phyloP scores from a whole-genome alignment of 1,140 invertebrate species.

The Lanistes nyassanus region DNA sequence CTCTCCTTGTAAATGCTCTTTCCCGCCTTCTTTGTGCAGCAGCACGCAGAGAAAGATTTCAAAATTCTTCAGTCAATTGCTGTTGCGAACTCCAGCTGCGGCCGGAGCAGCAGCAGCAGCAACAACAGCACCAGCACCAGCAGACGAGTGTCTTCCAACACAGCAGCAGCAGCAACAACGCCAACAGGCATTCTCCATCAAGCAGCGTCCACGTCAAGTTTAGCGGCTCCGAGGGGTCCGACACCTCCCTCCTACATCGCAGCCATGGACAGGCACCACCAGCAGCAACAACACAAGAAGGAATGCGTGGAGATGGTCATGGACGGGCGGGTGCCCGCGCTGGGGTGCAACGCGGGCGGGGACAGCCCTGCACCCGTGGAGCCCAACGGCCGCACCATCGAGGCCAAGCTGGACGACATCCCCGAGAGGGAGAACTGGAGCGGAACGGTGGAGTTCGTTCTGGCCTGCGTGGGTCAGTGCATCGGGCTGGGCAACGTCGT shows the following conservation, averaged over 20 bases:
- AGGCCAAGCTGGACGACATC: conserved; percentile 29
- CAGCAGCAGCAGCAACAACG: neutral
- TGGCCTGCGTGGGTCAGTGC: conserved; percentile 64
- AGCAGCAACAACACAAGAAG: conserved; percentile 7
- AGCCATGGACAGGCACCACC: conserved; percentile 17
- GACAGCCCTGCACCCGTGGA: neutral
- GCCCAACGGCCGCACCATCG: conserved; percentile 28
- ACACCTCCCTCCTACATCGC: neutral
- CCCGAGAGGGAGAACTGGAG: conserved; percentile 71
- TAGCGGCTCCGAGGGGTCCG: neutral
- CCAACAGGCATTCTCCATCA: neutral
- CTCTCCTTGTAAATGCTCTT: no score
- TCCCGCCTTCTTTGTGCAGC: no score
- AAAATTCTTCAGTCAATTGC: conserved; percentile 19
- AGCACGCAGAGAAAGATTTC: neutral
- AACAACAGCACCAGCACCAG: neutral
- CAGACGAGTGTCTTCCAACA: neutral
- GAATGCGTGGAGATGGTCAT: conserved; percentile 30
- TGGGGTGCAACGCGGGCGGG: neutral
- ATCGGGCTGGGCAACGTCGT: conserved; percentile 67
- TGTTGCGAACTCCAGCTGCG: conserved; percentile 18
- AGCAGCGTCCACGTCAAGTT: neutral
- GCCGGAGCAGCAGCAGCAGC: neutral
- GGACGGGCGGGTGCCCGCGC: conserved; percentile 11
- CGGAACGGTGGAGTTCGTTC: conserved; percentile 58